Base-by-base conservation (phyloP, 2,113 vertebrate species). In the Tupaia tana region DNA sequence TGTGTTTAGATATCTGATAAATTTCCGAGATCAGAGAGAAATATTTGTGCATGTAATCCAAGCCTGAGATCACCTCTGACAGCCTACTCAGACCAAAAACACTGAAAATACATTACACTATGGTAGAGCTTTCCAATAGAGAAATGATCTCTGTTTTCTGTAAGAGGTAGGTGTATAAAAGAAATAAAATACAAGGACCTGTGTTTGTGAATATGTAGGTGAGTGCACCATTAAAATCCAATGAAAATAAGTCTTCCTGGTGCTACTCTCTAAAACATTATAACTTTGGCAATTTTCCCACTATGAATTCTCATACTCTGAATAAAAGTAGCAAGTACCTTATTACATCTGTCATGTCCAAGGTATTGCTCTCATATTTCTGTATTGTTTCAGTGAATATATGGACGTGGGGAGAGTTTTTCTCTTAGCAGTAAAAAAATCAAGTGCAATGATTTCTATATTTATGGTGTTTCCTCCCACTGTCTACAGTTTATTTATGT, bases 401-500 rank as follows among this genome's bases (percentile, higher is more conserved):
- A 85, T 34, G 11, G 29, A 59, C 56, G 90, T 20, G 93, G 19
- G 5, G 31, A 93, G 14, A 3, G 15, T 86, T 67, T 81, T 95
- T 87, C 77, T 96, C 74, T 86, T 59, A 93, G 69, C 59, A 87
- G 64, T 69, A n/a, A 59, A 89, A 73, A 73, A 84, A 52, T 92
- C 85, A 59, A 93, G 20, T 79, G 59, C 95, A 91, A 61, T 18
- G 90, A 80, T 95, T 97, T 94, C 91, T 96, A 96, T 95, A 98
- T 97, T 97, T 92, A 94, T 92, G 88, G 59, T 71, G 56, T 93
- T 96, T 98, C 89, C 90, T 96, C 97, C 92, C 94, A 89, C 96
- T 97, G 89, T 97, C 97, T 96, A 78, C 84, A 95, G 87, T 97
- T 98, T 98, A 98, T 98, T 98, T 98, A 97, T 98, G 67, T 97